Percentiles rank a stretch among this genome's conserved stretches.
Conservation (phyloP, 2,888 invertebrate species). For the Leucozona laternaria region DNA sequence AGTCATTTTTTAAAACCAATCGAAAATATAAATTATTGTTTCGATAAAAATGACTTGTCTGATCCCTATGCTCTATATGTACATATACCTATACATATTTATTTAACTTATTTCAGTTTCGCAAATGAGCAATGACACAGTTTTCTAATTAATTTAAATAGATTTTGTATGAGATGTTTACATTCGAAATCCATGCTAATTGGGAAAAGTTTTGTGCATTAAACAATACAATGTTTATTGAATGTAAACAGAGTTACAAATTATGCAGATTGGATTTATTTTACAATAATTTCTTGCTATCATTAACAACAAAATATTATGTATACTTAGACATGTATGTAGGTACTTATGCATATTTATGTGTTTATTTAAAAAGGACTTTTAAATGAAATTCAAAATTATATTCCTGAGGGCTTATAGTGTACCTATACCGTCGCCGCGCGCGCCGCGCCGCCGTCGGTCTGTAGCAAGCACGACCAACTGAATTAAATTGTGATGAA, state of each 20-base stretch:
- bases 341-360: background rate
- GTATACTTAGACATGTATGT: background rate
- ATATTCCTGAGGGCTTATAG: background rate
- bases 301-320: conserved; percentile 1
- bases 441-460: no score
- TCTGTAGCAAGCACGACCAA: background rate
- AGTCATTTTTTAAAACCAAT: conserved; percentile 25
- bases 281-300: conserved; percentile 36
- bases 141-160: conserved; percentile 69
- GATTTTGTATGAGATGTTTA: conserved; percentile 55
- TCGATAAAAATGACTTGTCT: background rate
- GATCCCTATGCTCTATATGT: no score
- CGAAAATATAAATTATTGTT: background rate
- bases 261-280: conserved; percentile 38
- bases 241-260: conserved; percentile 45
- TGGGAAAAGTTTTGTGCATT: conserved; percentile 49
- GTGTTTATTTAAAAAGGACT: background rate
- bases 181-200: conserved; percentile 57
- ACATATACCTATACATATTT: conserved; percentile 26
- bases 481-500: background rate
- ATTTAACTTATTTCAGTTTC: conserved; percentile 36
- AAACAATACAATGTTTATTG: conserved; percentile 59
- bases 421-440: background rate
- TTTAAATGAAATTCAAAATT: conserved; percentile 2
- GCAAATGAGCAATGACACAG: conserved; percentile 47